Evolutionary conservation across 2,113 vertebrate species (phyloP).

Genomic region (Pao palembangensis): DNA sequence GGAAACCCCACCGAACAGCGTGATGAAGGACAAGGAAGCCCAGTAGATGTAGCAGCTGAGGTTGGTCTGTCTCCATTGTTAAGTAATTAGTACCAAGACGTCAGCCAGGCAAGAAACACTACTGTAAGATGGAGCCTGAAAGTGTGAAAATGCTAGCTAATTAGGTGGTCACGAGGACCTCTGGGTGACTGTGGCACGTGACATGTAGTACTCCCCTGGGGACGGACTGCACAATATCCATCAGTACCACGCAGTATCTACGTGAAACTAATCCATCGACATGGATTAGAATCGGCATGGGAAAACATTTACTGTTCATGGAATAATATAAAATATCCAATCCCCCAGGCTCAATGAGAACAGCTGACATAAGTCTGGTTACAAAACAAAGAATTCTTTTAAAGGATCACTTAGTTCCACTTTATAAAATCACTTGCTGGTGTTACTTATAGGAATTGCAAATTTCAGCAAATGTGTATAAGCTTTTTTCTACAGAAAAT

Average conservation of each 20-base stretch:
- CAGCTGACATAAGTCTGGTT: conserved; percentile 53
- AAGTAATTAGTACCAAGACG: conserved; percentile 35
- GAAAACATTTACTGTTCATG: conserved; percentile 41
- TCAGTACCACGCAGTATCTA: conserved; percentile 35
- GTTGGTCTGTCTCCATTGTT: conserved; percentile 22
- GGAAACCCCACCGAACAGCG: neutral
- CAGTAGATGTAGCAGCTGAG: conserved; percentile 42
- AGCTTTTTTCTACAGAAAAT: conserved; percentile 84
- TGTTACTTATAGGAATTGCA: conserved; percentile 94
- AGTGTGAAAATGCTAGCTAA: too few relatives aligned
- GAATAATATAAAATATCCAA: conserved; percentile 60
- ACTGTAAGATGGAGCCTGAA: conserved; percentile 5
- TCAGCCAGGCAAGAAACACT: conserved; percentile 46
- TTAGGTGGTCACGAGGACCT: conserved; percentile 5
- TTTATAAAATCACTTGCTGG: conserved; percentile 93
- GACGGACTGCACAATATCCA: conserved; percentile 28
- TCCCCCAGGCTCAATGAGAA: conserved; percentile 49
- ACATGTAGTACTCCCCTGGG: conserved; percentile 37
- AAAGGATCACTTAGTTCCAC: conserved; percentile 79
- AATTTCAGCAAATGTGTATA: conserved; percentile 88
- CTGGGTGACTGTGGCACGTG: conserved; percentile 45
- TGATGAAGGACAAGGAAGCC: conserved; percentile 34
- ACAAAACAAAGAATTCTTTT: conserved; percentile 69
- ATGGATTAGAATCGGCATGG: too few relatives aligned
- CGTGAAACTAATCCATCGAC: conserved; percentile 53